Evolutionary conservation across 2,888 invertebrate genomes (phyloP).

Genomic region (Oithona nana): DNA sequence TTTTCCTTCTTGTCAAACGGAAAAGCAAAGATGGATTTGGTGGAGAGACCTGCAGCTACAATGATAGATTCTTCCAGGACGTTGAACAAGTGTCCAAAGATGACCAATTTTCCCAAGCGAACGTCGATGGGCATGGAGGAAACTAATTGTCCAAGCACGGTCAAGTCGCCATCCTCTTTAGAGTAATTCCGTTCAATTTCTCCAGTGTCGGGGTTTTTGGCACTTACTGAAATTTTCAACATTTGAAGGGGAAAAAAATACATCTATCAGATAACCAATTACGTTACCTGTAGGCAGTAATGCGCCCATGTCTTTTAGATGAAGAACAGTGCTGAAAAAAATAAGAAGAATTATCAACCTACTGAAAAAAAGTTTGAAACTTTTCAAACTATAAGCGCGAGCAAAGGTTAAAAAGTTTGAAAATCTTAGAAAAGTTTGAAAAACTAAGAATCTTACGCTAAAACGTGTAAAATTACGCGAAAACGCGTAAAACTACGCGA

Average conservation of each 20-base stretch:
- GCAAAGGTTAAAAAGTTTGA: too few relatives aligned
- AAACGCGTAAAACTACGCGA: too few relatives aligned
- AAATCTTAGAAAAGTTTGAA: too few relatives aligned
- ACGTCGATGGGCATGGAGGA: slow-evolving; percentile 63
- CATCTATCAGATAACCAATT: too few relatives aligned
- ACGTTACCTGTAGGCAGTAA: slow-evolving; percentile 41
- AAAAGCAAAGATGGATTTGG: slow-evolving; percentile 55
- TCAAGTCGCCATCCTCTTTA: slow-evolving; percentile 58
- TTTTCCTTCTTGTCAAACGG: slow-evolving; percentile 48
- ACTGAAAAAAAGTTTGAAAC: too few relatives aligned
- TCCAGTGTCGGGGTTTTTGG: too few relatives aligned
- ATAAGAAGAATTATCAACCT: slow-evolving; percentile 20
- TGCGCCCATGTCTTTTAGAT: slow-evolving; percentile 45
- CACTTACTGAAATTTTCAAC: slow-evolving; percentile 24
- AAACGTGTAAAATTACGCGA: too few relatives aligned
- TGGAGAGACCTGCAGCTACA: slow-evolving; percentile 49
- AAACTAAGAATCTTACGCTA: too few relatives aligned
- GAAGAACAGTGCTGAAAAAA: slow-evolving; percentile 14
- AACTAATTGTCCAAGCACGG: slow-evolving; percentile 65
- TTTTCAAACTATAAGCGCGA: too few relatives aligned
- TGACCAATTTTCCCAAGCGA: slow-evolving; percentile 56
- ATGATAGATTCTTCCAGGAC: slow-evolving; percentile 63
- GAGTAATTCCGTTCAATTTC: neutral
- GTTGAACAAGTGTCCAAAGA: slow-evolving; percentile 67
- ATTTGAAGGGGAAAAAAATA: neutral